These are phyloP conservation scores for Prosapia bicincta DNA, from an alignment of 2,888 invertebrate species.

Conservation along the genomic window DNA sequence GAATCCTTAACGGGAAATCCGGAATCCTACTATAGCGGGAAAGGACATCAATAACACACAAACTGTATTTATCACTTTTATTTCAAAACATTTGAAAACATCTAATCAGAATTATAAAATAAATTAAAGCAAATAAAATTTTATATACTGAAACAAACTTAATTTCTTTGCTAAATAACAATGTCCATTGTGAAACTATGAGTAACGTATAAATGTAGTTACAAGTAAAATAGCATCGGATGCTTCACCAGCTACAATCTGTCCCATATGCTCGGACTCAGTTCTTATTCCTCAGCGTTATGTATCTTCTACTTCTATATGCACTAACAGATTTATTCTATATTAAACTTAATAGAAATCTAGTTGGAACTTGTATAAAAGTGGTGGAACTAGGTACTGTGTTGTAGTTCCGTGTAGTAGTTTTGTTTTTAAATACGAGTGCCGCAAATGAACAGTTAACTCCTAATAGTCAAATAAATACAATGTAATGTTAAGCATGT, in stretches of 20 bases:
- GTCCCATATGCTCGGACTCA: too few species aligned
- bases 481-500: too few species aligned
- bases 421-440: background rate
- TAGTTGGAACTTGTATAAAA: background rate
- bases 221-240: too few species aligned
- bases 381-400: background rate
- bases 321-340: background rate
- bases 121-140: background rate
- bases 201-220: too few species aligned
- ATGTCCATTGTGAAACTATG: background rate
- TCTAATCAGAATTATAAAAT: background rate
- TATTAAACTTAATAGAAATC: background rate
- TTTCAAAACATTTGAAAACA: background rate
- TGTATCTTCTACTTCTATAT: background rate
- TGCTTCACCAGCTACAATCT: too few species aligned
- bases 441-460: too few species aligned
- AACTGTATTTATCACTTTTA: background rate
- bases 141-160: background rate
- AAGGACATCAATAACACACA: background rate
- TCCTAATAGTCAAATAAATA: too few species aligned
- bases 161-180: background rate
- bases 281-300: background rate
- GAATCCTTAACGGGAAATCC: too few species aligned
- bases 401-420: background rate
- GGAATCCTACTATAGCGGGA: too few species aligned